Conservation (phyloP, 1,140 invertebrate genomes). For the Sycobia sp. region DNA sequence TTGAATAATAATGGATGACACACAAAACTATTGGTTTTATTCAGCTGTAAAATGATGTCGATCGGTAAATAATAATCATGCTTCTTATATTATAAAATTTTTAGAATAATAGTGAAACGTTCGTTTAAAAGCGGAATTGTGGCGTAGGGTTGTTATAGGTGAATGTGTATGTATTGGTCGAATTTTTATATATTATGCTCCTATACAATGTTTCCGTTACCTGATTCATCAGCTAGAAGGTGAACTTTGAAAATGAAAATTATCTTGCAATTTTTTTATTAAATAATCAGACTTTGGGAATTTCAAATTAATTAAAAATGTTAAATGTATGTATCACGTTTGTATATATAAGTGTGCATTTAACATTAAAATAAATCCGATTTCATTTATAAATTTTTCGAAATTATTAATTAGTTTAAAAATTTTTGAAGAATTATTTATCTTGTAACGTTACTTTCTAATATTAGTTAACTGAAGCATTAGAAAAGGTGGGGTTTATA, state of each 20-base stretch:
- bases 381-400: no score
- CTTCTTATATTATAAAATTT: constrained; percentile 43
- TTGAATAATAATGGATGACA: constrained; percentile 19
- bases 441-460: no score
- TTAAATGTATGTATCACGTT: neutral
- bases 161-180: constrained; percentile 34
- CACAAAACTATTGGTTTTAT: constrained; percentile 24
- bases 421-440: no score
- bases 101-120: constrained; percentile 46
- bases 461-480: no score
- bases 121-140: constrained; percentile 35
- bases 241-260: no score
- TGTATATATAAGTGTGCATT: neutral
- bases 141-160: constrained; percentile 44
- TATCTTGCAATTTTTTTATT: no score
- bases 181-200: constrained; percentile 24
- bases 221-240: no score
- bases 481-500: no score
- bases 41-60: constrained; percentile 22
- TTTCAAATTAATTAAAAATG: no score
- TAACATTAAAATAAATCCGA: neutral
- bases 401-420: no score
- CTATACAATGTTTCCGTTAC: no score
- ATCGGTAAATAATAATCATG: constrained; percentile 10
- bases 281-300: no score